Evolutionary conservation across 2,888 invertebrate species (phyloP).

Genomic region (Dendrolimus pini): DNA sequence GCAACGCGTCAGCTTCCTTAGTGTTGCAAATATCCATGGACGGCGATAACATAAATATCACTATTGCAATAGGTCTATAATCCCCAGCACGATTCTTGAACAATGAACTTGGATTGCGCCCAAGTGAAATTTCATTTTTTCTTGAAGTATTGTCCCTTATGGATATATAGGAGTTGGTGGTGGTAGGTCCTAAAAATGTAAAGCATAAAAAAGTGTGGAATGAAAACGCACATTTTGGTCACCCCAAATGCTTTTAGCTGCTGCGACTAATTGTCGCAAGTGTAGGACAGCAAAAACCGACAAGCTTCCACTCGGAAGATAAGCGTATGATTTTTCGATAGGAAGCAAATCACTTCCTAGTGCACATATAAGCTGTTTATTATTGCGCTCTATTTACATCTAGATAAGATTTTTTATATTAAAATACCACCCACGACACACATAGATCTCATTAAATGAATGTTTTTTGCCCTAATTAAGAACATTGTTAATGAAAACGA

Average conservation of each 20-base stretch:
- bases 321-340: constrained; percentile 37
- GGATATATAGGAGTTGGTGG: too few relatives aligned
- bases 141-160: too few relatives aligned
- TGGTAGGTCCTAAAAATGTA: too few relatives aligned
- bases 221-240: too few relatives aligned
- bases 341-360: constrained; percentile 42
- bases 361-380: constrained; percentile 27
- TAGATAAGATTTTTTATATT: not conserved
- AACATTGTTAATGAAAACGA: constrained; percentile 11
- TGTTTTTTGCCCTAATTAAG: not conserved
- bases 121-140: too few relatives aligned
- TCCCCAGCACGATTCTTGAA: too few relatives aligned
- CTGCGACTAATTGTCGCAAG: constrained; percentile 9
- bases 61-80: too few relatives aligned
- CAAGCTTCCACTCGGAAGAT: constrained; percentile 40
- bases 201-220: too few relatives aligned
- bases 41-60: too few relatives aligned
- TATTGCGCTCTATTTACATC: constrained; percentile 6
- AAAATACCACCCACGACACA: not conserved
- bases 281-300: constrained; percentile 9
- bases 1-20: too few relatives aligned
- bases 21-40: too few relatives aligned
- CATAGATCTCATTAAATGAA: not conserved
- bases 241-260: not conserved
- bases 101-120: too few relatives aligned